A percentile compares a stretch with the other conserved stretches of the same genome.
These are phyloP conservation scores for Sorex maritimensis DNA, from an alignment of 2,797 vertebrate species.

Conservation along the genomic window DNA sequence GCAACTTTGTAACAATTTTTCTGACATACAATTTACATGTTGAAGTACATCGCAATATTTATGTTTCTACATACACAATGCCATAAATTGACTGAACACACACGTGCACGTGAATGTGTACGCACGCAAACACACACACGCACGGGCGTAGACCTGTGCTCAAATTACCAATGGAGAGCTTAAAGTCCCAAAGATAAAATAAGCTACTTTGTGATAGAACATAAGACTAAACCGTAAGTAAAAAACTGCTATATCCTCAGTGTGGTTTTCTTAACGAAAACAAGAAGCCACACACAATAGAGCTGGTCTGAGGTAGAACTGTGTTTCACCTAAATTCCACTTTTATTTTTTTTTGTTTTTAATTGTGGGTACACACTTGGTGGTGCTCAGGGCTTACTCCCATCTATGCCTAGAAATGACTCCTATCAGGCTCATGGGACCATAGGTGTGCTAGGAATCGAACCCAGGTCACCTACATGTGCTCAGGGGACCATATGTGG, in stretches of 20 bases:
- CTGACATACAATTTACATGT: background rate
- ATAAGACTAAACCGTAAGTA: background rate
- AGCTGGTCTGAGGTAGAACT: accelerated
- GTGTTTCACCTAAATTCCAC: background rate
- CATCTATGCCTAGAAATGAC: too few relatives aligned
- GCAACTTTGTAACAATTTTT: background rate
- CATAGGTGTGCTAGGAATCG: too few relatives aligned
- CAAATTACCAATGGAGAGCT: background rate
- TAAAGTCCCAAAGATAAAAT: background rate
- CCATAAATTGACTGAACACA: background rate
- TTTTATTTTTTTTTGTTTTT: background rate
- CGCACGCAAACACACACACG: background rate
- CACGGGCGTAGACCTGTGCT: background rate
- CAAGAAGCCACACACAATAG: background rate
- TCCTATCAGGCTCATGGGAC: too few relatives aligned
- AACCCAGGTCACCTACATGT: too few relatives aligned
- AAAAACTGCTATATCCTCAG: background rate
- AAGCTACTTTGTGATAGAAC: background rate
- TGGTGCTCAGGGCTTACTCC: too few relatives aligned
- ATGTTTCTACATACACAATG: background rate
- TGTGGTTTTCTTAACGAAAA: background rate
- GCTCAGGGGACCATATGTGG: too few relatives aligned
- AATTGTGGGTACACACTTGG: background rate
- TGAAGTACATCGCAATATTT: background rate
- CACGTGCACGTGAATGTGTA: background rate